Evolutionary conservation across 2,797 vertebrate species (phyloP), one percentile per base, ranked within the genome.

Genomic region (Chromis chromis): DNA sequence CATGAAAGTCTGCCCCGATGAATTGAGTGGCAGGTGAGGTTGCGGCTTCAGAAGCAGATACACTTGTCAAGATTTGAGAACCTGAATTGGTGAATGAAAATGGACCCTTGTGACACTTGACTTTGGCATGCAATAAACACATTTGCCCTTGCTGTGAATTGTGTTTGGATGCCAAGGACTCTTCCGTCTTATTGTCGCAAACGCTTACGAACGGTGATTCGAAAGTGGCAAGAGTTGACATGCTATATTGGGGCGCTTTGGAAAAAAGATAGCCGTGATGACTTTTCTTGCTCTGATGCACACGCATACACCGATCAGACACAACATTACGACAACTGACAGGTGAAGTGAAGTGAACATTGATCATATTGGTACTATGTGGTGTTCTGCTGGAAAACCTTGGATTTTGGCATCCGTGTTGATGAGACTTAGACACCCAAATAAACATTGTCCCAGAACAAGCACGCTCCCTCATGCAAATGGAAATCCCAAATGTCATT

Each of bases 121-220:
- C 49, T 54, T 52, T 70, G 57, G 75, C 62, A 62, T 24, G 54
- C 76, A 88, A 85, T 82, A 90, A 92, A 90, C 70, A 81, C 78
- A 56, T 87, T 84, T 85, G 80, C 82, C 88, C 83, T 90, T 78
- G 74, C 62, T 36, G n/a, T 70, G 39, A 85, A 80, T 78, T 71
- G 65, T 48, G 71, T 82, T 89, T 69, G 68, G 81, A 87, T 82
- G 82, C 64, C 86, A 88, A 85, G 87, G 81, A 79, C 84, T 82
- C 63, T 31, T 84, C 73, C 53, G 17, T 85, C 73, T 71, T 78
- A 56, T 67, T 89, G 86, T 90, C 88, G 88, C 65, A 63, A 78
- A 44, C 3, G 14, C 61, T 81, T 77, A 70, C 65, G 74, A 58
- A 79, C 1, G 61, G 49, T 40, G 70, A 88, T 91, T 89, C 89